Percentiles rank a stretch among this genome's conserved stretches.
phyloP scores from a whole-genome alignment of 2,797 vertebrate species.

The Brachyrhaphis roseni region DNA sequence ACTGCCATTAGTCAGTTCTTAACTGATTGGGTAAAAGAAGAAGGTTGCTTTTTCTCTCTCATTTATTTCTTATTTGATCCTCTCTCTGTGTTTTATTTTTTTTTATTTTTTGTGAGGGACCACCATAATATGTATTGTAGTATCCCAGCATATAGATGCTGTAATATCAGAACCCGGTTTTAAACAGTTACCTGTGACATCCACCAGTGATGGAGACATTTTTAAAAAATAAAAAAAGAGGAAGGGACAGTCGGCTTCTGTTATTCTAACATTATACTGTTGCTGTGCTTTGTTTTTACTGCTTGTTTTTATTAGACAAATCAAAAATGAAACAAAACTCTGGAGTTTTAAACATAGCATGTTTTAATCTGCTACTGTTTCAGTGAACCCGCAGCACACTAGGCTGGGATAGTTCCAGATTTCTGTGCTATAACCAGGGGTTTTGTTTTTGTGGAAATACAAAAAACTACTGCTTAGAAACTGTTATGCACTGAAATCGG shows the following conservation, averaged over 20 bases:
- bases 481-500: neutral
- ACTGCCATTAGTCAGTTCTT: neutral
- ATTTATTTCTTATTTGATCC: neutral
- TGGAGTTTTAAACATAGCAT: neutral
- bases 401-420: neutral
- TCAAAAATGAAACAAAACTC: neutral
- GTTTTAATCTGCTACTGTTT: neutral
- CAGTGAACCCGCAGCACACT: neutral
- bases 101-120: neutral
- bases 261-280: neutral
- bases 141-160: neutral
- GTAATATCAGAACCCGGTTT: neutral
- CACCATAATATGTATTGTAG: neutral
- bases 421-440: neutral
- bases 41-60: neutral
- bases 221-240: neutral
- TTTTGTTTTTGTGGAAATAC: neutral
- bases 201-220: neutral
- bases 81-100: neutral
- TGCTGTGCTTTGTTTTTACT: neutral
- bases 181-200: neutral
- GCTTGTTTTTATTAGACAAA: neutral
- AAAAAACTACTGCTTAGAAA: neutral
- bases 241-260: neutral
- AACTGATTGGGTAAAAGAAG: neutral